phyloP scores from a whole-genome alignment of 2,888 invertebrate genomes.

The Nudaria mundana region DNA sequence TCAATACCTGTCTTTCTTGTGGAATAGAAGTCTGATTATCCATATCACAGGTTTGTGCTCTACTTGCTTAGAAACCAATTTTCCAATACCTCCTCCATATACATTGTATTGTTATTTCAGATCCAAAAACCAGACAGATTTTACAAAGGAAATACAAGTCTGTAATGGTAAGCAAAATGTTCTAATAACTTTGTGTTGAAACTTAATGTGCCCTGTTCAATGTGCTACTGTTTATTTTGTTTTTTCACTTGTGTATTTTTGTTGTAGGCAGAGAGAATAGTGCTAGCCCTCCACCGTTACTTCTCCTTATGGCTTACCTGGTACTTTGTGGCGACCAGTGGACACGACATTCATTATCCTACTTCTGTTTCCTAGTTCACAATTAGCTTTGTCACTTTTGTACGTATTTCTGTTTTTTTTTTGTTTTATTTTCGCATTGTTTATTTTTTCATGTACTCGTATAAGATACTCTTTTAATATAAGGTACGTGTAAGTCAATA shows the following conservation, averaged over 20 bases:
- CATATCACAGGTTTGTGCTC: too few species aligned
- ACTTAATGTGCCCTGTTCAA: conserved; percentile 2
- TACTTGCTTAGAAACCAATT: too few species aligned
- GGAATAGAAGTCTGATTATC: too few species aligned
- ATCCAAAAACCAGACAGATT: conserved; percentile 98
- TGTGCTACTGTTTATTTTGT: conserved; percentile 29
- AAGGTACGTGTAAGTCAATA: too few species aligned
- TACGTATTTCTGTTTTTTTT: conserved; percentile 53
- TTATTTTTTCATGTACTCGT: conserved; percentile 16
- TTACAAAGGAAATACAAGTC: conserved; percentile 98
- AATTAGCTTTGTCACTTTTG: conserved; percentile 46
- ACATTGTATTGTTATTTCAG: too few species aligned
- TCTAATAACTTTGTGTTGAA: background rate
- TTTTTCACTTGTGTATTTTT: conserved; percentile 52
- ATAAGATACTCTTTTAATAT: too few species aligned
- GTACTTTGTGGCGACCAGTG: conserved; percentile 66
- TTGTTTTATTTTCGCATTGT: conserved; percentile 30
- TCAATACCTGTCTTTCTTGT: too few species aligned
- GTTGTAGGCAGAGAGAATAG: conserved; percentile 88
- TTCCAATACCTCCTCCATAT: too few species aligned
- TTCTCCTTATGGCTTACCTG: conserved; percentile 86
- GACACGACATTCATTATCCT: conserved; percentile 60
- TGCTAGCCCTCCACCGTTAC: conserved; percentile 89
- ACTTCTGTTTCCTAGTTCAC: conserved; percentile 65
- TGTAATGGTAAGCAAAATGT: conserved; percentile 93